Conservation (phyloP, 2,113 vertebrate species). For the Ptilorrhoa leucosticta region DNA sequence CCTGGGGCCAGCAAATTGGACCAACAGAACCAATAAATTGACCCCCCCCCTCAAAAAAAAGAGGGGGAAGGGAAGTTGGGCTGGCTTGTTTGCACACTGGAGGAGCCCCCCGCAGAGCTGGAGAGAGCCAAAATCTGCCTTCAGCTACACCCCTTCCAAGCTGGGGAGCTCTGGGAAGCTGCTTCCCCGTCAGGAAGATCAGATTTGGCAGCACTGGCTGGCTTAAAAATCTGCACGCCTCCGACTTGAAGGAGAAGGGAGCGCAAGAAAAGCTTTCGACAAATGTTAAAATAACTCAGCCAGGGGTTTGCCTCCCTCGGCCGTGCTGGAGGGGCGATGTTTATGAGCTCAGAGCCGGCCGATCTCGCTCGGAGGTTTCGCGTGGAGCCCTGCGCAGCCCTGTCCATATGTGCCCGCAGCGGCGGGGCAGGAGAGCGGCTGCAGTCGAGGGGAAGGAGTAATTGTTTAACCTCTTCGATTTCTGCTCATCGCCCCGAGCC, state of each 20-base stretch:
- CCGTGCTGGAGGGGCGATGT: background rate
- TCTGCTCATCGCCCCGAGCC: background rate
- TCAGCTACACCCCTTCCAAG: slow-evolving; percentile 13
- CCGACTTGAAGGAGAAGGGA: slow-evolving; percentile 11
- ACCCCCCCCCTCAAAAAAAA: background rate
- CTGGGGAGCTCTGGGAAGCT: slow-evolving; percentile 42
- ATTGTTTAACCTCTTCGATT: background rate
- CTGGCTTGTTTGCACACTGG: background rate
- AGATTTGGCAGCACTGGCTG: background rate
- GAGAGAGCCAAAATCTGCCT: slow-evolving; percentile 39
- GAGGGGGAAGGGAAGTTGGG: background rate
- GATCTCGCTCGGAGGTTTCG: background rate
- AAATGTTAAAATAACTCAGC: slow-evolving; percentile 23
- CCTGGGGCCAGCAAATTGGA: background rate
- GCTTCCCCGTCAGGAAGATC: slow-evolving; percentile 47
- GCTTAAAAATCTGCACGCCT: slow-evolving; percentile 6
- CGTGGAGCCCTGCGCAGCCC: background rate
- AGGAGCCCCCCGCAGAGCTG: background rate
- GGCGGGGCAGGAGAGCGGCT: background rate
- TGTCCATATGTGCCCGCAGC: background rate
- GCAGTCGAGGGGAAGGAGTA: background rate
- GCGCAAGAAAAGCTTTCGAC: slow-evolving; percentile 22
- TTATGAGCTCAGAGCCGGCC: background rate
- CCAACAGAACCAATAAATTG: background rate
- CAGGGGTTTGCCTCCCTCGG: slow-evolving; percentile 14